phyloP scores from a whole-genome alignment of 1,140 invertebrate genomes.

The Cepaea nemoralis region DNA sequence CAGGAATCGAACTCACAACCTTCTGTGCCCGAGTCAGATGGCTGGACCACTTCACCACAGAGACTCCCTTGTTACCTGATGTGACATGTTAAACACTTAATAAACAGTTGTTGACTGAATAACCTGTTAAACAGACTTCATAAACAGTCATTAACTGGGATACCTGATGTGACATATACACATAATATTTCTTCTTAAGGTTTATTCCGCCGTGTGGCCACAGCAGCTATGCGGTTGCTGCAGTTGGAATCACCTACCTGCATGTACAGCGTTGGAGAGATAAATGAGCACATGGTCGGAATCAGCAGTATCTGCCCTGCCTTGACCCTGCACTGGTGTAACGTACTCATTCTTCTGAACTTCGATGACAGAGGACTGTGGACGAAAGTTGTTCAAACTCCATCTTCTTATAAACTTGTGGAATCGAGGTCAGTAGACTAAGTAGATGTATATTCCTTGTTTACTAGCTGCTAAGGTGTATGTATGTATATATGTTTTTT shows the following conservation, averaged over 20 bases:
- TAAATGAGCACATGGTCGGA: slow-evolving; percentile 76
- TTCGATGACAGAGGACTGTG: slow-evolving; percentile 78
- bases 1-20: too few relatives aligned
- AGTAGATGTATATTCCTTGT: too few relatives aligned
- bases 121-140: too few relatives aligned
- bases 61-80: too few relatives aligned
- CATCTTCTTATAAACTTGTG: slow-evolving; percentile 65
- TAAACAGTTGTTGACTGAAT: too few relatives aligned
- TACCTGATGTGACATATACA: too few relatives aligned
- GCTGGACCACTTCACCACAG: too few relatives aligned
- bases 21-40: too few relatives aligned
- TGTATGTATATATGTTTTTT: too few relatives aligned
- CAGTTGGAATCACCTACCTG: slow-evolving; percentile 65
- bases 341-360: slow-evolving; percentile 80
- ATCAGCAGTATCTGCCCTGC: slow-evolving; percentile 75
- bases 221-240: slow-evolving; percentile 75
- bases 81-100: too few relatives aligned
- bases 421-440: slow-evolving; percentile 59
- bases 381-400: slow-evolving; percentile 75
- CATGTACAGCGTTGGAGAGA: slow-evolving; percentile 70
- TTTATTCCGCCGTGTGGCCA: slow-evolving; percentile 76
- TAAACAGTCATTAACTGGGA: too few relatives aligned
- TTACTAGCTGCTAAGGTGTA: too few relatives aligned
- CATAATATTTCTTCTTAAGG: slow-evolving; percentile 69
- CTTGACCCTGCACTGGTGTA: slow-evolving; percentile 80